Evolutionary conservation across 92 coral and sea anemone species (phyloP).

Genomic region (Montipora capitata): DNA sequence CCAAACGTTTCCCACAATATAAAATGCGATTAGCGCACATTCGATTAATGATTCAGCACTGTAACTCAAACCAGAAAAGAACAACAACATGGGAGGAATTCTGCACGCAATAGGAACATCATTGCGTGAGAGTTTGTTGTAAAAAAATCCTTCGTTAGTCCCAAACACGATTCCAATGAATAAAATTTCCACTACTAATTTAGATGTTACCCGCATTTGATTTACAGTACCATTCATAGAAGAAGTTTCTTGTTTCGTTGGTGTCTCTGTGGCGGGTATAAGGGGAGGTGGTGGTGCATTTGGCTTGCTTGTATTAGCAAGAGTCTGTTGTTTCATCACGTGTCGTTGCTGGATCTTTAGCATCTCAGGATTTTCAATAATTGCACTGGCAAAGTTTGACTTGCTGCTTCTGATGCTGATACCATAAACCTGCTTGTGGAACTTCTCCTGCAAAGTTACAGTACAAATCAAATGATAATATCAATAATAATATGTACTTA

Average conservation of each 20-base stretch:
- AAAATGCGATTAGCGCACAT: too few species aligned
- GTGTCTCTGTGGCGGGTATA: conserved; percentile 71
- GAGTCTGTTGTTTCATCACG: conserved; percentile 92
- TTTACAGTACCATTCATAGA: conserved; percentile 63
- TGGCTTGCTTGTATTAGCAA: conserved; percentile 83
- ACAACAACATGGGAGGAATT: too few species aligned
- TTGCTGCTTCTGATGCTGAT: conserved; percentile 92
- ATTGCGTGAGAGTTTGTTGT: too few species aligned
- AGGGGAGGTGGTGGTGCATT: conserved; percentile 93
- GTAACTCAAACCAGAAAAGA: too few species aligned
- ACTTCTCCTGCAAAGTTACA: conserved; percentile 81
- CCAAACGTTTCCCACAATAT: too few species aligned
- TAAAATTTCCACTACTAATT: too few species aligned
- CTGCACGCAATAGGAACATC: too few species aligned
- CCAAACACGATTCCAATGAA: too few species aligned
- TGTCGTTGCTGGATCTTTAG: conserved; percentile 97
- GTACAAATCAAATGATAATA: background rate
- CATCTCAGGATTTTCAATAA: conserved; percentile 99
- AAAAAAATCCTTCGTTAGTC: too few species aligned
- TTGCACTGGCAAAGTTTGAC: conserved; percentile 88
- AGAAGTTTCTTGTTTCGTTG: conserved; percentile 65
- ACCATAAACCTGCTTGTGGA: conserved; percentile 98
- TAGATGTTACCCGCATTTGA: too few species aligned
- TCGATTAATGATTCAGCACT: too few species aligned
- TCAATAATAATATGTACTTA: too few species aligned